phyloP scores from a whole-genome alignment of 1,140 invertebrate species.

The Neomicropteryx cornuta region DNA sequence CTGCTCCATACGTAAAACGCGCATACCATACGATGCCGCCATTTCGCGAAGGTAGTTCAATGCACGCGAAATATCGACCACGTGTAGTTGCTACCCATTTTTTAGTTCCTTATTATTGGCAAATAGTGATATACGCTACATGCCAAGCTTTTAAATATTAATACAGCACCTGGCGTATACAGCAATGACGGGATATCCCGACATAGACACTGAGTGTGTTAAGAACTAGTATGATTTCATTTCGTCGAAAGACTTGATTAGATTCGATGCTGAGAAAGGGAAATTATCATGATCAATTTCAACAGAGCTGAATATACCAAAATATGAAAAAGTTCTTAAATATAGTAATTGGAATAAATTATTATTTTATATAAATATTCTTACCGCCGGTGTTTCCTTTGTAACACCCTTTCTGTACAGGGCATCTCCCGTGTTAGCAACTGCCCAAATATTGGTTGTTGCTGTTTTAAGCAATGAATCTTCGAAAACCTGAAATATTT shows the following conservation, averaged over 20 bases:
- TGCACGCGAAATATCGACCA: too few species aligned
- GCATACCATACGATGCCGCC: too few species aligned
- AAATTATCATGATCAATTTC: not conserved
- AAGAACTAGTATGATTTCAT: not conserved
- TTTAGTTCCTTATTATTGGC: too few species aligned
- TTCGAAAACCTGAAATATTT: not conserved
- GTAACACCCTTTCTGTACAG: slow-evolving; percentile 68
- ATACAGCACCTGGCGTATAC: too few species aligned
- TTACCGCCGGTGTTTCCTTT: slow-evolving; percentile 51
- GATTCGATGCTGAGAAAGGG: not conserved
- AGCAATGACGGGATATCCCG: too few species aligned
- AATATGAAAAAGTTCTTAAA: slow-evolving; percentile 7
- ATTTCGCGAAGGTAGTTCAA: too few species aligned
- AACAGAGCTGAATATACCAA: not conserved
- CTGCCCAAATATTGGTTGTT: slow-evolving; percentile 61
- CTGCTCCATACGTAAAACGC: not conserved
- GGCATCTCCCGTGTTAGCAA: slow-evolving; percentile 72
- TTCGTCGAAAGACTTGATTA: not conserved
- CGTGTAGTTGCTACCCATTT: too few species aligned
- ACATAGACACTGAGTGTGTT: too few species aligned
- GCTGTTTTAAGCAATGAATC: slow-evolving; percentile 16
- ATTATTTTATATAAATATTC: slow-evolving; percentile 14
- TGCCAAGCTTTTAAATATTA: too few species aligned
- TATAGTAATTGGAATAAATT: slow-evolving; percentile 8
- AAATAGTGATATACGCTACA: too few species aligned